phyloP scores from a whole-genome alignment of 2,797 vertebrate species.

The Centropyge bicolor region DNA sequence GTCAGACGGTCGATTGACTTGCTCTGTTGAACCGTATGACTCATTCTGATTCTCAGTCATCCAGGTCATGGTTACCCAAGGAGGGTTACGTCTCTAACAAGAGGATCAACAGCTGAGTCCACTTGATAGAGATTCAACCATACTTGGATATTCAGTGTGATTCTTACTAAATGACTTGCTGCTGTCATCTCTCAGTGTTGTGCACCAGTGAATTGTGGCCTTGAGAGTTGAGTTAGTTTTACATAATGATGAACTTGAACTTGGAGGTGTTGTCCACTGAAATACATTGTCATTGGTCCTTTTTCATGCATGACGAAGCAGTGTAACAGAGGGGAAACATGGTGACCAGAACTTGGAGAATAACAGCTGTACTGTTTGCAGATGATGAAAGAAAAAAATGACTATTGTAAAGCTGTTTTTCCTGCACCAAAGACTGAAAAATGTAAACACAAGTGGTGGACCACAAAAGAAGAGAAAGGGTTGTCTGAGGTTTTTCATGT shows the following conservation, averaged over 20 bases:
- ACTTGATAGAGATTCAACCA: too few relatives aligned
- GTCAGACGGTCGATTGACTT: neutral
- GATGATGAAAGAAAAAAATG: neutral
- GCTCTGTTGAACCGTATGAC: neutral
- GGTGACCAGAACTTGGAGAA: neutral
- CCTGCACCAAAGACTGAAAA: constrained; percentile 5
- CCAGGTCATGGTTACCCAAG: too few relatives aligned
- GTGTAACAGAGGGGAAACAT: neutral
- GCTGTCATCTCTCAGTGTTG: neutral
- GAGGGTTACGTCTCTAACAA: too few relatives aligned
- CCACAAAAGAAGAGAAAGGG: neutral
- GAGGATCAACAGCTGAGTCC: too few relatives aligned
- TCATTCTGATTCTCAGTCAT: neutral
- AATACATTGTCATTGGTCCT: neutral
- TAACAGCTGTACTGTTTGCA: neutral
- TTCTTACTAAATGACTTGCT: neutral
- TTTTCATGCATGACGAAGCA: neutral
- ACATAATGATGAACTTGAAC: neutral
- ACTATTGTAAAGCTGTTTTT: neutral
- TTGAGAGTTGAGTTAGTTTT: neutral
- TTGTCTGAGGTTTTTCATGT: constrained; percentile 12
- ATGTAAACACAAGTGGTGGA: constrained; percentile 36
- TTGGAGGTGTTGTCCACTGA: neutral
- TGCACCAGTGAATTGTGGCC: neutral
- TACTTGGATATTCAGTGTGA: neutral